These are phyloP conservation scores for Pogonophryne albipinna DNA, from an alignment of 2,797 vertebrate genomes.

Conservation along the genomic window DNA sequence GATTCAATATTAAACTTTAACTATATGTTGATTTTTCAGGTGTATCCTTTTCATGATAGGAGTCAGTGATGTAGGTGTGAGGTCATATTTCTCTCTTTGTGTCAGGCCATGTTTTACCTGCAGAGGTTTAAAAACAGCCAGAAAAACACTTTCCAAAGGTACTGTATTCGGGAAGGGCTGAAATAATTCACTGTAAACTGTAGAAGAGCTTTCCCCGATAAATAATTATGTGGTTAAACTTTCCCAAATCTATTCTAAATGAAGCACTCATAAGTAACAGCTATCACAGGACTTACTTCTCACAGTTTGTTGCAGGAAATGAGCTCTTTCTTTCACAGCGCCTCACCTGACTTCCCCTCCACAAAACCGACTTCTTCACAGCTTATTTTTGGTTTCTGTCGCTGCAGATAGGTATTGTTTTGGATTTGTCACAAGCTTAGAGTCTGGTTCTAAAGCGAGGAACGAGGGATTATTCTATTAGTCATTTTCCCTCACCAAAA, in stretches of 20 bases:
- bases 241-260: constrained; percentile 29
- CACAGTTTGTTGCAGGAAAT: constrained; percentile 22
- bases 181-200: not conserved
- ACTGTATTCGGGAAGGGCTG: not conserved
- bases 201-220: constrained; percentile 25
- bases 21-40: no score
- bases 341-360: constrained; percentile 23
- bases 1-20: no score
- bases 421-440: constrained; percentile 30
- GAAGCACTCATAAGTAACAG: constrained; percentile 7
- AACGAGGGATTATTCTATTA: constrained; percentile 63
- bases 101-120: no score
- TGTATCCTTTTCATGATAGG: no score
- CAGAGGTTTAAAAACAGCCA: not conserved
- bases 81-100: no score
- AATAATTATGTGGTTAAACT: constrained; percentile 33
- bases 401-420: constrained; percentile 48
- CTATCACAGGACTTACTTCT: constrained; percentile 32
- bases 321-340: constrained; percentile 12
- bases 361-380: constrained; percentile 14
- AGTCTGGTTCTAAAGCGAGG: constrained; percentile 30
- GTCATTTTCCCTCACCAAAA: constrained; percentile 50
- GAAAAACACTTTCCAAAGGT: not conserved
- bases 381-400: constrained; percentile 22
- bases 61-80: no score